phyloP scores from a whole-genome alignment of 2,797 vertebrate genomes.

The Hozukius guyotensis region DNA sequence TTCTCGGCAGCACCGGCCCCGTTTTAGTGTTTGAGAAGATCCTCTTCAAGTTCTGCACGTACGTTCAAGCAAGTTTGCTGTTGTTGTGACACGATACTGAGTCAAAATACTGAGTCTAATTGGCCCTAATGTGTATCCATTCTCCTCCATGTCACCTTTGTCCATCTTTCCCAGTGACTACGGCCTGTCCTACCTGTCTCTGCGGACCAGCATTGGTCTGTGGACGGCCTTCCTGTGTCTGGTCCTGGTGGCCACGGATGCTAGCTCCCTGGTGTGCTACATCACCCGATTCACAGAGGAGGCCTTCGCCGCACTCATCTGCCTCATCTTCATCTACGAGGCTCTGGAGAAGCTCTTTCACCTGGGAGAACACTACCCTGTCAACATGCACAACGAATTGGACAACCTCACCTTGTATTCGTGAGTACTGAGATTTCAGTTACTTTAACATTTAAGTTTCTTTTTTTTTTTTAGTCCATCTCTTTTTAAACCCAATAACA shows the following conservation, averaged over 20 bases:
- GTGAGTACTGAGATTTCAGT: constrained; percentile 78
- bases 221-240: constrained; percentile 95
- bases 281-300: constrained; percentile 98
- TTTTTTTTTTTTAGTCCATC: background rate
- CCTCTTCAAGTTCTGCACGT: constrained; percentile 93
- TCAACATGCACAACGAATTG: constrained; percentile 91
- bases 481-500: background rate
- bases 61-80: constrained; percentile 29
- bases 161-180: constrained; percentile 87
- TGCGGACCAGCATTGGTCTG: constrained; percentile 94
- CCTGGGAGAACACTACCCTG: constrained; percentile 89
- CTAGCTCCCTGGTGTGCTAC: constrained; percentile 96
- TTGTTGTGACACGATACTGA: background rate
- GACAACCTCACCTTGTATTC: constrained; percentile 91
- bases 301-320: constrained; percentile 96
- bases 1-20: constrained; percentile 97
- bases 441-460: background rate
- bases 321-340: constrained; percentile 98
- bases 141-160: background rate
- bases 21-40: constrained; percentile 99
- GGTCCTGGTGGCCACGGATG: constrained; percentile 94
- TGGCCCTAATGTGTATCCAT: background rate
- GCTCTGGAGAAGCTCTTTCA: constrained; percentile 95
- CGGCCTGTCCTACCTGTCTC: constrained; percentile 90
- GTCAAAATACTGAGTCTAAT: background rate